Base-by-base conservation (phyloP, 2,797 vertebrate genomes). In the Gastrophryne carolinensis region DNA sequence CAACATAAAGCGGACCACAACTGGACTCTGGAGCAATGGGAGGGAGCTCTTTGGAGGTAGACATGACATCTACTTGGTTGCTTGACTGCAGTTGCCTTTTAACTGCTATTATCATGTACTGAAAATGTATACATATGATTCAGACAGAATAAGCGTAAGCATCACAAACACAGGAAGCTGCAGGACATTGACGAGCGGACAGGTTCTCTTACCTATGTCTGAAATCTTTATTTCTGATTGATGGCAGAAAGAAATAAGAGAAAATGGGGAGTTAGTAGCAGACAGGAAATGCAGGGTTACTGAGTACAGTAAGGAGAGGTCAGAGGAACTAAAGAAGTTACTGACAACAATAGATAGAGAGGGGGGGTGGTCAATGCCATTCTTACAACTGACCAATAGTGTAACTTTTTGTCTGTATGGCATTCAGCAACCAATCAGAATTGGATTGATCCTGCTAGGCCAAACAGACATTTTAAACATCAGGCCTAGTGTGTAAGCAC, bases 221-320 rank as follows among this genome's bases (percentile, higher is more conserved):
- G 96, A 96, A 98, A 95, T 99, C 98, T 97, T 99, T 99, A 95
- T 99, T 98, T 96, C 98, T 99, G 94, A 94, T 88, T 93, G 87
- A 87, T 90, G 86, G 85, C 87, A 87, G n/a, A 89, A 86, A 89
- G 90, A 90, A 88, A 88, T 47, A 87, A 86, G 88, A 89, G 88
- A 89, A 86, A 88, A 88, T 47, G 82, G 90, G 83, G 87, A 80
- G 88, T 92, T 92, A 92, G 88, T 84, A 83, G 85, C 75, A 82
- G 82, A 84, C 84, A 83, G 84, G 29, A 86, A 81, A 87, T 83
- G 87, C 12, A 88, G 87, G 86, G 88, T 85, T 87, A 87, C n/a
- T n/a, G n/a, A n/a, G n/a, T n/a, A n/a, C n/a, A n/a, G n/a, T n/a
- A n/a, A n/a, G n/a, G n/a, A n/a, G n/a, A n/a, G n/a, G n/a, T n/a